Evolutionary conservation across 2,797 vertebrate genomes (phyloP).

Genomic region (Psittacula derbiana): DNA sequence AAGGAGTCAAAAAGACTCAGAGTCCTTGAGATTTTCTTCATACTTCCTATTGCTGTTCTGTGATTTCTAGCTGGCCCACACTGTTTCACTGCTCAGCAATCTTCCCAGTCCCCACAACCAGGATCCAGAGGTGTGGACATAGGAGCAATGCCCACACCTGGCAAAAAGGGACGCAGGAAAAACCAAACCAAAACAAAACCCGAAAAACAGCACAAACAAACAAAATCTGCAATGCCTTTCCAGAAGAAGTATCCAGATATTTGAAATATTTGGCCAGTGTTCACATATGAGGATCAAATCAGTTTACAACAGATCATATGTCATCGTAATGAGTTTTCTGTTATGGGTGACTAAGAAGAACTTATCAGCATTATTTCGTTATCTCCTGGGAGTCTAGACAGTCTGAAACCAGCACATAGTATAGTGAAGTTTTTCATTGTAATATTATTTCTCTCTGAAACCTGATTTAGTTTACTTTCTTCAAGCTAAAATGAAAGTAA

Average conservation of each 20-base stretch:
- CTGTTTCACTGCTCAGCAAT: not conserved
- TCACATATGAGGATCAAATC: not conserved
- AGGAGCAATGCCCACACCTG: not conserved
- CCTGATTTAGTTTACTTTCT: conserved; percentile 18
- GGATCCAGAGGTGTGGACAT: not conserved
- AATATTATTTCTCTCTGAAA: conserved; percentile 37
- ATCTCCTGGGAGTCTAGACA: conserved; percentile 59
- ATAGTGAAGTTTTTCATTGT: not conserved
- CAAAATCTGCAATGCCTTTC: not conserved
- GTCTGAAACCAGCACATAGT: conserved; percentile 8
- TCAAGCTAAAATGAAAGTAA: conserved; percentile 57
- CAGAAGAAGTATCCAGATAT: not conserved
- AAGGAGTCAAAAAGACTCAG: not conserved
- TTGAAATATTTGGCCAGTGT: not conserved
- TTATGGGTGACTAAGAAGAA: conserved; percentile 42
- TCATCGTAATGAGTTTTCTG: conserved; percentile 54
- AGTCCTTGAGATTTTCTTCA: not conserved
- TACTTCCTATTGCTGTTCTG: not conserved
- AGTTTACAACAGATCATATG: conserved; percentile 9
- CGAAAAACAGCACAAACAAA: not conserved
- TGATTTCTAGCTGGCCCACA: not conserved
- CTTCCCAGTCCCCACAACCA: not conserved
- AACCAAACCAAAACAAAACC: too few relatives aligned
- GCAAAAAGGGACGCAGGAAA: not conserved
- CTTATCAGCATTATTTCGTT: conserved; percentile 49